Evolutionary conservation across 1,140 invertebrate genomes (phyloP).

Genomic region (Sitophilus oryzae): DNA sequence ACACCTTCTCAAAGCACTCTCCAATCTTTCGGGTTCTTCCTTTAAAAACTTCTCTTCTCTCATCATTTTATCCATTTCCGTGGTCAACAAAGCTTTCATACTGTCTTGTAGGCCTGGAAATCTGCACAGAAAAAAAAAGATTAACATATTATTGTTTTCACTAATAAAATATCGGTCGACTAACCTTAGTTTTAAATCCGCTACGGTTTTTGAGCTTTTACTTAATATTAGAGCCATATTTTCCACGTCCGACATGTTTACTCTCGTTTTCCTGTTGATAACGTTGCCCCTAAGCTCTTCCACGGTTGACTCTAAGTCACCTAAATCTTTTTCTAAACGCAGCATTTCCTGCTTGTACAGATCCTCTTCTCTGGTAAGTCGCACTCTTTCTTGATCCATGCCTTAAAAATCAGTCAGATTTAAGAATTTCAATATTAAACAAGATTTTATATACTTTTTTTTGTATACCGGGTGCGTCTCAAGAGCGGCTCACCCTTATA

Average conservation of each 20-base stretch:
- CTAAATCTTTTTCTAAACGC: conserved; percentile 84
- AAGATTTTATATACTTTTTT: too few species aligned
- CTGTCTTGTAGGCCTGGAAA: conserved; percentile 86
- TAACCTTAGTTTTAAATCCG: conserved; percentile 78
- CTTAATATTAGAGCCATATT: conserved; percentile 90
- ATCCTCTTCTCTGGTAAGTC: conserved; percentile 72
- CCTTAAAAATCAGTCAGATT: conserved; percentile 28
- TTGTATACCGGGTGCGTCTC: too few species aligned
- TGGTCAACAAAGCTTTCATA: conserved; percentile 78
- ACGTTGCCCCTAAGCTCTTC: conserved; percentile 92
- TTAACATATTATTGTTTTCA: background rate
- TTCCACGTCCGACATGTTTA: conserved; percentile 95
- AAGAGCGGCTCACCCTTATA: too few species aligned
- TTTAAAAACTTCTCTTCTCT: conserved; percentile 94
- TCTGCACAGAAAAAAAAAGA: conserved; percentile 37
- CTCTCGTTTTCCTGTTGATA: conserved; percentile 87
- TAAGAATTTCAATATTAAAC: too few species aligned
- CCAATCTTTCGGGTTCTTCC: conserved; percentile 88
- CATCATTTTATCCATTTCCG: conserved; percentile 92
- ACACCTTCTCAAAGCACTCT: conserved; percentile 83
- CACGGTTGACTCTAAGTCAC: conserved; percentile 89
- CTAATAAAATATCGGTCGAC: background rate
- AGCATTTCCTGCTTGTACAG: conserved; percentile 87
- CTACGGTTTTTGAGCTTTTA: conserved; percentile 69
- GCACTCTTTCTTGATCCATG: conserved; percentile 58